Conservation (phyloP, 2,888 invertebrate genomes). For the Pterostichus niger region DNA sequence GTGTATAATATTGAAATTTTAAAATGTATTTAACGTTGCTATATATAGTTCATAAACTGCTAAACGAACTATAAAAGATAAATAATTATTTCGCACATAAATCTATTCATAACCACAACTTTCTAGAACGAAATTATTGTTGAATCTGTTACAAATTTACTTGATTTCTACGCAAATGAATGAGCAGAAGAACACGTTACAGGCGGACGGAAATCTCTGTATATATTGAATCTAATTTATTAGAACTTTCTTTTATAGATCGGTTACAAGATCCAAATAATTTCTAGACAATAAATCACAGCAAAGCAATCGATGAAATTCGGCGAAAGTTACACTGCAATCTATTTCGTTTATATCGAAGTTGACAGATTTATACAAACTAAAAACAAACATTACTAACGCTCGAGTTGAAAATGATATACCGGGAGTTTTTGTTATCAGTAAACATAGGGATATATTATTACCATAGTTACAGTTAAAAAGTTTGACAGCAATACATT, state of each 20-base stretch:
- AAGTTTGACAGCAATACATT: too few relatives aligned
- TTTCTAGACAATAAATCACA: slow-evolving; percentile 1
- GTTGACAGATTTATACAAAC: not conserved
- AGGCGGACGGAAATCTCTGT: not conserved
- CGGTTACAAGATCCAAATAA: not conserved
- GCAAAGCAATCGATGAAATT: not conserved
- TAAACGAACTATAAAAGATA: not conserved
- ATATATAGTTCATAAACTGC: too few relatives aligned
- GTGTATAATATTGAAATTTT: too few relatives aligned
- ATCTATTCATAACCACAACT: slow-evolving; percentile 15
- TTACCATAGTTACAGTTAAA: too few relatives aligned
- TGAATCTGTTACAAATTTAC: slow-evolving; percentile 10
- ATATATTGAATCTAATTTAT: slow-evolving; percentile 13
- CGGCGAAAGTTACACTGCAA: slow-evolving; percentile 11
- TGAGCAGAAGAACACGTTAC: not conserved
- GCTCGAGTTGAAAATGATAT: too few relatives aligned
- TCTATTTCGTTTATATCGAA: not conserved
- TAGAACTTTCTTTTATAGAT: slow-evolving; percentile 35
- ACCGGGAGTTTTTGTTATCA: too few relatives aligned
- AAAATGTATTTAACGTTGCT: too few relatives aligned
- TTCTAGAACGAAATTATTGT: slow-evolving; percentile 21
- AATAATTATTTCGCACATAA: slow-evolving; percentile 33
- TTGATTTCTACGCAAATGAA: not conserved
- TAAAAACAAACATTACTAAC: too few relatives aligned
- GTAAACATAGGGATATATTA: too few relatives aligned